Evolutionary conservation across 1,140 invertebrate genomes (phyloP), one percentile per base, ranked within the genome.

Genomic region (Leptopilina boulardi): DNA sequence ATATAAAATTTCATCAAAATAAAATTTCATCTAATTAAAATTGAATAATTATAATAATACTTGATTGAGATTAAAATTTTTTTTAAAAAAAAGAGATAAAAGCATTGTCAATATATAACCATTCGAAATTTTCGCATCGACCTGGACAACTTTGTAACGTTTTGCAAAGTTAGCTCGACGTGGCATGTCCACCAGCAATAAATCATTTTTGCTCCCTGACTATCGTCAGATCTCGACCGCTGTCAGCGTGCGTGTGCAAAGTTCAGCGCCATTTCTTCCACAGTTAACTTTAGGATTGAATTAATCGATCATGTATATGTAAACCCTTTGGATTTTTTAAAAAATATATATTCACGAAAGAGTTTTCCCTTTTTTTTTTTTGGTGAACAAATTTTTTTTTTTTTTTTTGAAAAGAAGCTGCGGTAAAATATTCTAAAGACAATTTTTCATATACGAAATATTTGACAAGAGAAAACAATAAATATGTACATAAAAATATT

Each of bases 141-240:
- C 42, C 47, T 73, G 30, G 59, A 54, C 70, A 51, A 71, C 70
- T 75, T 75, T 73, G 71, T 74, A 19, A 59, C 56, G 73, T 80
- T 38, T 47, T 75, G 51, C 70, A 72, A 72, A 74, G 72, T 72
- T 77, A 72, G 74, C 72, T 80, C 51, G 42, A 80, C 78, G 77
- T 86, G 82, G 85, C 87, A 82, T 87, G 86, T 87, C 85, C 81
- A 80, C 42, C 78, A 79, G 73, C 80, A 82, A 85, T 89, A 87
- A 88, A 88, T 89, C 86, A 89, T 87, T 85, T 87, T 86, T 85
- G 77, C 82, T 87, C 82, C 77, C 81, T 80, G 71, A 73, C 75
- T 85, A 85, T 86, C 85, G 81, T 81, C 80, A 79, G 79, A 86
- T 86, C 83, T 86, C 83, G 79, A 75, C 72, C 73, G 74, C 79